Percentiles rank a stretch among this genome's conserved stretches.
Evolutionary conservation across 2,888 invertebrate species (phyloP).

Genomic region (Trissonchulus sp.): DNA sequence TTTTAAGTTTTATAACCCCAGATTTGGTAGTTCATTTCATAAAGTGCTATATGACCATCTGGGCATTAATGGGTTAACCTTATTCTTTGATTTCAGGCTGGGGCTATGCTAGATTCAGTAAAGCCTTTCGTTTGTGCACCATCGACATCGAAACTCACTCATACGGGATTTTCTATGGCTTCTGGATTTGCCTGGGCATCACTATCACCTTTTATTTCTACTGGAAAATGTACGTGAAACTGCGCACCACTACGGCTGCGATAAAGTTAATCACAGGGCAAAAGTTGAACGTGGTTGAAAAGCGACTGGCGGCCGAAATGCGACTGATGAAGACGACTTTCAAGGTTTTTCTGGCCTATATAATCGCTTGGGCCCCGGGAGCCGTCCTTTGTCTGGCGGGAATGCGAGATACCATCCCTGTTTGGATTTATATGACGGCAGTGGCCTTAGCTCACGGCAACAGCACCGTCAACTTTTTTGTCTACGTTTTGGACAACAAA

Average conservation of each 20-base stretch:
- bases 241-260: not conserved
- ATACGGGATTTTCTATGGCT: not conserved
- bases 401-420: not conserved
- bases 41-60: too few relatives aligned
- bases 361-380: conserved; percentile 21
- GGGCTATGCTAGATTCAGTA: conserved; percentile 11
- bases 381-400: not conserved
- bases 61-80: too few relatives aligned
- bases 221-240: conserved; percentile 11
- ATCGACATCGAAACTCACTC: not conserved
- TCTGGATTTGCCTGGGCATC: not conserved
- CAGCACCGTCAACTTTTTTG: conserved; percentile 19
- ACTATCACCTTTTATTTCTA: conserved; percentile 4
- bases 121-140: not conserved
- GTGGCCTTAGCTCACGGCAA: conserved; percentile 6
- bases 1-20: too few relatives aligned
- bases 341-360: conserved; percentile 13
- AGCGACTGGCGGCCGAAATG: not conserved
- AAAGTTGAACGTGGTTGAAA: not conserved
- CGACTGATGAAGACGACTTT: conserved; percentile 16
- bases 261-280: not conserved
- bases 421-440: not conserved
- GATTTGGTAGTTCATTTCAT: too few relatives aligned
- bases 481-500: conserved; percentile 17
- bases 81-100: too few relatives aligned